Evolutionary conservation across 2,113 vertebrate species (phyloP), one percentile per base, ranked within the genome.

Genomic region (Varanus komodoensis): DNA sequence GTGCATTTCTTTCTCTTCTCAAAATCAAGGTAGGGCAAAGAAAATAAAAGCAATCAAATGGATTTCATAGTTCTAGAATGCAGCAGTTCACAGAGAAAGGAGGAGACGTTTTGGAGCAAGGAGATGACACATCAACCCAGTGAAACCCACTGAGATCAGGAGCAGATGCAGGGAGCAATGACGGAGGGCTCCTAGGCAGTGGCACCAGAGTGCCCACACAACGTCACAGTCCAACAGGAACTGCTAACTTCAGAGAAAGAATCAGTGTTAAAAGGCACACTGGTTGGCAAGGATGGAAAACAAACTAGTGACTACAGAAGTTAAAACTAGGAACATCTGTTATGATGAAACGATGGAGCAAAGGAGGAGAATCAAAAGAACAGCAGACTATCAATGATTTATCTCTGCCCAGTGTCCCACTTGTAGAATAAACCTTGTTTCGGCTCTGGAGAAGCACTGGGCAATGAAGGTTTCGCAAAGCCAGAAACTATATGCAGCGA

Each of bases 371-470:
- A 86, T 82, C 89, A 48, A 23, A 7, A 82, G 54, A 52, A 73
- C 61, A 73, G 82, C 87, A 92, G 48, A 23, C 34, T 48, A 64
- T 87, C 23, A 32, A 25, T 0, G 14, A 61, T 54, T 0, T 9
- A 61, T 54, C 21, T 77, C 86, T 82, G 64, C 25, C 1, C 89
- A 88, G 81, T 0, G 0, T 64, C 29, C 80, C 86, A 50, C 23
- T 92, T 0, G 0, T 79, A 69, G 11, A 73, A 92, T n/a, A 83
- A 92, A 94, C 69, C 87, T 14, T 50, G 38, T 32, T 89, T 14
- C 84, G 6, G 57, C 77, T 89, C 71, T 38, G n/a, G 8, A 21
- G 52, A 44, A 25, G 23, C 50, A 38, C 15, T 44, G 71, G 67
- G n/a, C 32, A 9, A 25, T 32, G 54, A 87, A 57, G 52, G 82